Base-by-base conservation (phyloP, 2,888 invertebrate genomes). In the Alcis repandata region DNA sequence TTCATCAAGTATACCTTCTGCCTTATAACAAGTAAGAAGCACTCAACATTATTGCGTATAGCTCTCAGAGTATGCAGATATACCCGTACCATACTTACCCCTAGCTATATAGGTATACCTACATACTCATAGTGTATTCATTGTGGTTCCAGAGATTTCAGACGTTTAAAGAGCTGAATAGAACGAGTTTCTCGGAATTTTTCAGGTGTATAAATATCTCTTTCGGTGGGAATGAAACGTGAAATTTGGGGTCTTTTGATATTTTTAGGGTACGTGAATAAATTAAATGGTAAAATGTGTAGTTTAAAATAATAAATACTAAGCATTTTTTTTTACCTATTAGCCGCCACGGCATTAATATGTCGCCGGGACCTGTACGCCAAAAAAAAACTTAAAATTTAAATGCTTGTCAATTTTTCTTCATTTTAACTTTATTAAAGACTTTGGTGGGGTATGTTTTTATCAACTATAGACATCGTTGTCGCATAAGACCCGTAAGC, bases 21-120 rank as follows among this genome's bases (percentile, higher is more conserved):
- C 65, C 59, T 70, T 64, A 63, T 22, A 13, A 53, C 45, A 45
- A 53, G 69, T 70, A 70, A 68, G 68, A 20, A 74, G 73, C 75
- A 76, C 75, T 76, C 75, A 67, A 62, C 65, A 32, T 70, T 74
- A 76, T 76, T 76, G 71, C 74, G 66, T 68, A n/a, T n/a, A 71
- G 59, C 66, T 54, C 59, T 59, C 45, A 54, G 59, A 63, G 57
- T 62, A 70, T 73, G 72, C 69, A 74, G 66, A 75, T 72, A 68
- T 61, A n/a, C n/a, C n/a, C n/a, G n/a, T n/a, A 56, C 67, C 46
- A 41, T n/a, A 51, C 46, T 17, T n/a, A 48, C 53, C 1, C 38
- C 17, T 17, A 22, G 7, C 40, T 32, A 13, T 17, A 17, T 19
- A 60, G 13, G 17, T 43, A 27, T 43, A 43, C 13, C 20, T 49